Base-by-base conservation (phyloP, 2,888 invertebrate species). In the Scaptomyza polygonia region DNA sequence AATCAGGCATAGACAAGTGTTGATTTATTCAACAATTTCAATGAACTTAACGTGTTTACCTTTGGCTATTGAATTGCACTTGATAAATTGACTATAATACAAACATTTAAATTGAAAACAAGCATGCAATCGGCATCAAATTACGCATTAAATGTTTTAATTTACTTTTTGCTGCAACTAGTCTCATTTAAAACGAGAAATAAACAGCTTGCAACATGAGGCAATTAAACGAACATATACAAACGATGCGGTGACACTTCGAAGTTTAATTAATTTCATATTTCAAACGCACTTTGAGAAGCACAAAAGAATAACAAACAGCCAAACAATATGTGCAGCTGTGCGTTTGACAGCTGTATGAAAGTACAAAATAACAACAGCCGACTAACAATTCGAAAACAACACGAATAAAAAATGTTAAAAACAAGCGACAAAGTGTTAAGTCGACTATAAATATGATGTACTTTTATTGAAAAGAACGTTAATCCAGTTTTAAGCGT, bases 271-370 rank as follows among this genome's bases (percentile, higher is more conserved):
- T 61, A 39, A 67, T 72, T 64, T 58, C 39, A 55, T 49, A 58
- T 58, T 55, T 52, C 34, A 54, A 57, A 40, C 40, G 39, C 52
- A 51, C 39, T 58, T 52, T 11, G 8, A 9, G 12, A 7, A 12
- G 14, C 9, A 29, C 30, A 48, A 40, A 49, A 49, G 44, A 48
- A 63, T 40, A 32, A 34, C 8, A 36, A n/a, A 42, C 47, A 29
- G 30, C 34, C 12, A 27, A 14, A 32, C 43, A 42, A 8, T 9
- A 30, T 25, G 25, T 36, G 36, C 45, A 69, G 56, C 67, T 74
- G 72, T 87, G 81, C 62, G 8, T n/a, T 53, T 82, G 88, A 87
- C 88, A 82, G 83, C 54, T 75, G 64, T 64, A 61, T 59, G 29
- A 64, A 71, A 62, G 47, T 66, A 42, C 7, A 55, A 11, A 45